Evolutionary conservation across 2,888 invertebrate genomes (phyloP), one percentile per base, ranked within the genome.

Genomic region (Enoplolaimus lenunculus): DNA sequence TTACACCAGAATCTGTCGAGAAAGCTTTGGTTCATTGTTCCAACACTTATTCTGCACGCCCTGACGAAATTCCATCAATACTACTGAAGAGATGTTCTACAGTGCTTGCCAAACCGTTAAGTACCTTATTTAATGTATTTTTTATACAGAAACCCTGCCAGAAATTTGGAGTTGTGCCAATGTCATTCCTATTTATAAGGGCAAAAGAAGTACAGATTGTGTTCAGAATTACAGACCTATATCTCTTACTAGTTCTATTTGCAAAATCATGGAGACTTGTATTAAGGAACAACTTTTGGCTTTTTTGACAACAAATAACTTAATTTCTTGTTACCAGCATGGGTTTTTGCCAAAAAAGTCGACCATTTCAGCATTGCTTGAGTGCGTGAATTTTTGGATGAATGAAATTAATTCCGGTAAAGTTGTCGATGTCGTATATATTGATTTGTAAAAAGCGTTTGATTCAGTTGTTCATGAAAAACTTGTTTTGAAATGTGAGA

Each of bases 401-500:
- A 33, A 62, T 7, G 31, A 7, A 16, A 62, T 62, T 29, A 33
- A 62, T 29, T 7, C 16, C 31, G 64, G 64, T 30, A 62, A 62
- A 16, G 13, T 62, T 7, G 31, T 33, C 26, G 68, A 68, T 60
- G 68, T 68, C 2, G 68, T 68, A 2, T 68, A 68, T 30, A 60
- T 68, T 26, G 68, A 68, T 68, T 68, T 68, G 26, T 21, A 30
- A 2, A 68, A 68, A 60, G 68, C 68, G 7, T 68, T 68, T 60
- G 68, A 68, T 68, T 62, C 68, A 7, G 68, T 68, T 60, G 59
- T 60, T 62, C 68, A 68, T 60, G 26, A n/a, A 68, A 68, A 68
- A 30, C 31, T 68, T 2, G 7, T 68, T 3, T 30, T 7, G 2
- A 68, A 68, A 60, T 62, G 64, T 62, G 7, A 29, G 30, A 33